These are phyloP conservation scores for Pelecanus crispus DNA, from an alignment of 2,113 vertebrate genomes.

Conservation along the genomic window DNA sequence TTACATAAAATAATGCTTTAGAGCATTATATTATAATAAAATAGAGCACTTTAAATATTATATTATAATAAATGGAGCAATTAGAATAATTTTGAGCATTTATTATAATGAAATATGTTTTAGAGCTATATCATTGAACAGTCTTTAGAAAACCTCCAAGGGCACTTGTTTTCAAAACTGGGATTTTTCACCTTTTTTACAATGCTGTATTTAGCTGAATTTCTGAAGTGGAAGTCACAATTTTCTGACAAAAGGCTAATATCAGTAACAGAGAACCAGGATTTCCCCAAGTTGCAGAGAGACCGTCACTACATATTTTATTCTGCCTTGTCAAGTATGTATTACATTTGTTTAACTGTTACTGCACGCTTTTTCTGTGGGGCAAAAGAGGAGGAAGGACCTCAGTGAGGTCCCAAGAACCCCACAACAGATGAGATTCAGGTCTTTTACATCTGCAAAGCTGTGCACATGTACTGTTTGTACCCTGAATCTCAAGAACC, in stretches of 20 bases:
- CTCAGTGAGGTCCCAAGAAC: background rate
- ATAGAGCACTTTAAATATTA: too few species aligned
- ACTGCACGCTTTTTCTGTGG: background rate
- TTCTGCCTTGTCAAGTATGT: background rate
- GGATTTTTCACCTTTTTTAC: background rate
- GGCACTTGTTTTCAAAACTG: background rate
- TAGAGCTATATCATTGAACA: background rate
- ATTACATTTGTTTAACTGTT: background rate
- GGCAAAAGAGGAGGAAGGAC: background rate
- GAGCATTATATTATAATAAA: too few species aligned
- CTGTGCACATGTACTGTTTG: rapidly evolving
- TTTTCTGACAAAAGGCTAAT: background rate
- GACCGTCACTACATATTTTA: background rate
- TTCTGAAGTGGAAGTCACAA: background rate
- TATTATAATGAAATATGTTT: background rate
- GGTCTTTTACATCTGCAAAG: background rate
- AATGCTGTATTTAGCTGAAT: background rate
- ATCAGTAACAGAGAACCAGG: background rate
- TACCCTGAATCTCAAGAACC: background rate
- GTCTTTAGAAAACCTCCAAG: background rate
- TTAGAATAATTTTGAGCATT: too few species aligned
- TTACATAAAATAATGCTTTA: background rate
- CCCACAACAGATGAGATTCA: background rate
- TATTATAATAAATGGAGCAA: too few species aligned
- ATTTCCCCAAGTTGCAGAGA: background rate